phyloP scores from a whole-genome alignment of 1,140 invertebrate genomes.

The Tachypleus tridentatus region DNA sequence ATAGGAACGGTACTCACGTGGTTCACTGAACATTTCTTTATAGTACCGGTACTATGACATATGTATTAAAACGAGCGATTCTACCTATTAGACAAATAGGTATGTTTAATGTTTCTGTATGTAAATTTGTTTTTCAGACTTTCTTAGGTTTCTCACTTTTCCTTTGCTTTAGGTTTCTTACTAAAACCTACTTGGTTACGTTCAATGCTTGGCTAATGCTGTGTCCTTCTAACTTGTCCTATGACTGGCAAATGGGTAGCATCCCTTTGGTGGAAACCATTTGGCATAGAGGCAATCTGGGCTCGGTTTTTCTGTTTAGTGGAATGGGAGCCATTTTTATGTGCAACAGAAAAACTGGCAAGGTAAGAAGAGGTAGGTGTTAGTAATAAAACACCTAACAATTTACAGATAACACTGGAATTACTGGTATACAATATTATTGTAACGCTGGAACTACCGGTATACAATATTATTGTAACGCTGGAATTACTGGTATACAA shows the following conservation, averaged over 20 bases:
- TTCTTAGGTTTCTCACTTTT: neutral
- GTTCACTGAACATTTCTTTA: no score
- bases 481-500: no score
- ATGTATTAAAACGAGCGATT: no score
- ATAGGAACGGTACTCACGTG: no score
- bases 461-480: no score
- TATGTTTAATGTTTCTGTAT: no score
- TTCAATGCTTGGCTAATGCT: constrained; percentile 41
- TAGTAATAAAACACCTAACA: neutral
- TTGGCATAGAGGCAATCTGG: constrained; percentile 35
- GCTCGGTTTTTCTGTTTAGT: constrained; percentile 8
- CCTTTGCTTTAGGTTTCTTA: constrained; percentile 31
- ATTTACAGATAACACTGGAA: no score
- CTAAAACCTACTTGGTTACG: constrained; percentile 40
- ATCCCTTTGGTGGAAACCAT: constrained; percentile 36
- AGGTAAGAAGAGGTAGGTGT: constrained; percentile 21
- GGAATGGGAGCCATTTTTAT: neutral
- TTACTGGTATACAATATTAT: no score
- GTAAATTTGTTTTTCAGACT: no score
- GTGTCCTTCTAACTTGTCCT: constrained; percentile 38
- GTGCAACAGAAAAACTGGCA: neutral
- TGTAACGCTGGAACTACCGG: no score
- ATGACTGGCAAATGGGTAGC: constrained; percentile 47
- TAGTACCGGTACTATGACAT: no score
- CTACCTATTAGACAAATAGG: no score